Conservation (phyloP, 2,113 vertebrate species). For the Dolichallabes microphthalmus region DNA sequence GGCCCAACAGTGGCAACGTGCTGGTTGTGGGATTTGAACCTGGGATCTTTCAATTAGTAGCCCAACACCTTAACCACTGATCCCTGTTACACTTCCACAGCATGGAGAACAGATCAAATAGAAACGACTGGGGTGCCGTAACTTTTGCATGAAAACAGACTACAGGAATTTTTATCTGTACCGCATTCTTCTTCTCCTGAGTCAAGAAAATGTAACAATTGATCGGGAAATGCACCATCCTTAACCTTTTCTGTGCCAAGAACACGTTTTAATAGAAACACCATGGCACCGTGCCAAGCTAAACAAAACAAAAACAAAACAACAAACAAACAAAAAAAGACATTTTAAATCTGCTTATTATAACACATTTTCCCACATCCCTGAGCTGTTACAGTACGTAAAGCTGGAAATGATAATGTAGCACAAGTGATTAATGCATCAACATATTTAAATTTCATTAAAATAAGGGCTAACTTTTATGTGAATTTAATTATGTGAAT, state of each 20-base stretch:
- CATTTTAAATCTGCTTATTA: neutral
- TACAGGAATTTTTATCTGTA: too few species aligned
- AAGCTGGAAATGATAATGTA: neutral
- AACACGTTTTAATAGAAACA: neutral
- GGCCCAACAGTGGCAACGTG: too few species aligned
- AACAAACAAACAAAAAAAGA: neutral
- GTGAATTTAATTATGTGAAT: too few species aligned
- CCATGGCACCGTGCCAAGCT: neutral
- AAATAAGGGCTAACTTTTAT: too few species aligned
- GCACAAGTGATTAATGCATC: too few species aligned
- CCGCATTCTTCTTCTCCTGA: neutral
- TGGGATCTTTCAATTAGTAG: too few species aligned
- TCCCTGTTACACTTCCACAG: neutral
- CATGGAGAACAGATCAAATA: neutral
- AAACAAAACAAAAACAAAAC: too few species aligned
- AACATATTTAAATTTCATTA: too few species aligned
- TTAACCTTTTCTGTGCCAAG: neutral
- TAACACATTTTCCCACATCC: neutral
- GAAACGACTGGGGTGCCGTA: neutral
- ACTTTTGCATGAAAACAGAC: too few species aligned
- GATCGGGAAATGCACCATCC: neutral
- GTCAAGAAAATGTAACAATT: neutral
- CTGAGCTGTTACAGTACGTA: neutral
- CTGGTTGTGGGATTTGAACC: too few species aligned
- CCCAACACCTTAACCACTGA: too few species aligned